These are phyloP conservation scores for Chrysocyon brachyurus DNA, from an alignment of 2,797 vertebrate species.

Conservation along the genomic window DNA sequence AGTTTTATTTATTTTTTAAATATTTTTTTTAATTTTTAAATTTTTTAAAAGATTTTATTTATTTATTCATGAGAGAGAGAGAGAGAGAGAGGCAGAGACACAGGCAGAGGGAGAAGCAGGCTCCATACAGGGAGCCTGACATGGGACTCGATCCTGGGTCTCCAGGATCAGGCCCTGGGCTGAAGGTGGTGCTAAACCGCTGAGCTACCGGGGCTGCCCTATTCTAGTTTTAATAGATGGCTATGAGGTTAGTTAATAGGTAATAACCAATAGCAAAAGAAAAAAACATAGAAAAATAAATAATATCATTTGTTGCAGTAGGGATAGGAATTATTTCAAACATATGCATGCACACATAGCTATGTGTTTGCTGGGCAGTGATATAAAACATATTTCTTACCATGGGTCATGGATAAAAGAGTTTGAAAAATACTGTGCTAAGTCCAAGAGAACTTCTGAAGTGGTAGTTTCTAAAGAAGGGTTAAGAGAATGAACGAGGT, in stretches of 20 bases:
- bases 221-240: neutral
- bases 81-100: no score
- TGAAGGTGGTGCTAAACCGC: no score
- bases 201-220: no score
- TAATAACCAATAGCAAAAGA: neutral
- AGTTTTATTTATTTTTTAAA: neutral
- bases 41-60: no score
- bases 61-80: no score
- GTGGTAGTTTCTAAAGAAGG: neutral
- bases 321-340: conserved; percentile 11
- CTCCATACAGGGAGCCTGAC: no score
- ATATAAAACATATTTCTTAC: conserved; percentile 1
- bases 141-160: no score
- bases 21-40: no score
- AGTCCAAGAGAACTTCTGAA: neutral
- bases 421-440: conserved; percentile 4
- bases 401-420: neutral
- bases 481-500: neutral
- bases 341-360: neutral
- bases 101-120: no score
- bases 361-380: neutral
- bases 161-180: no score
- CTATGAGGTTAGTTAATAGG: neutral
- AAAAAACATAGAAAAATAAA: neutral
- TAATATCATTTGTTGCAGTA: neutral